Evolutionary conservation across 2,888 invertebrate species (phyloP), one percentile per base, ranked within the genome.

Genomic region (Kryphioiulus occultus): DNA sequence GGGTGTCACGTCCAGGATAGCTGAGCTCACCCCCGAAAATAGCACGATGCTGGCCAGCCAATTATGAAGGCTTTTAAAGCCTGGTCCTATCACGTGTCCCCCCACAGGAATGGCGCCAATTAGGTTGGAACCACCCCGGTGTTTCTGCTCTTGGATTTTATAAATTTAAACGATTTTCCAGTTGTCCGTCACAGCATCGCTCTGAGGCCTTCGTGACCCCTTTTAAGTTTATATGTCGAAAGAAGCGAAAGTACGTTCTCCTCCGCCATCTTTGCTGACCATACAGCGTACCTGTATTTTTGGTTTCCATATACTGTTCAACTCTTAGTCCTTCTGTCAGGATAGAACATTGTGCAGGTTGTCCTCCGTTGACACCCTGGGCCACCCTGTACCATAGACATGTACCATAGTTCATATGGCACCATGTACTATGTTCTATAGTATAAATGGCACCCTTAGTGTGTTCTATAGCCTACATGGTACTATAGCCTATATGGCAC

Each of bases 41-140:
- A 78, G 78, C 30, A 78, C 78, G 78, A 17, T 30, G 78, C 10
- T 78, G 78, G 78, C 17, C 78, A 78, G 78, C 78, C 78, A 78
- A 78, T 78, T 26, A 78, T 15, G 30, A 26, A 15, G 22, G 68
- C 12, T 68, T 68, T 68, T 26, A 68, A 68, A 68, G 26, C 78
- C 30, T 32, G 78, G 78, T 78, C 78, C 78, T 78, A 78, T 32
- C 78, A 78, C 78, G 78, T 78, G 78, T 30, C 30, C 30, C 30
- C 17, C 5, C 15, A 26, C 15, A 26, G 78, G 78, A 78, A 85
- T 85, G 85, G 85, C 85, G 85, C 85, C 85, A 85, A 85, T 85
- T 85, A 35, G 85, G 44, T 78, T 78, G 78, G 78, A 32, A 78
- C 78, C 30, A 78, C 12, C 68, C 9, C 17, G 17, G 9, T n/a